A percentile compares a stretch with the other conserved stretches of the same genome.
These are phyloP conservation scores for Spongia lamella DNA, from an alignment of 37 sponge, comb jelly and placozoan species.

Conservation along the genomic window DNA sequence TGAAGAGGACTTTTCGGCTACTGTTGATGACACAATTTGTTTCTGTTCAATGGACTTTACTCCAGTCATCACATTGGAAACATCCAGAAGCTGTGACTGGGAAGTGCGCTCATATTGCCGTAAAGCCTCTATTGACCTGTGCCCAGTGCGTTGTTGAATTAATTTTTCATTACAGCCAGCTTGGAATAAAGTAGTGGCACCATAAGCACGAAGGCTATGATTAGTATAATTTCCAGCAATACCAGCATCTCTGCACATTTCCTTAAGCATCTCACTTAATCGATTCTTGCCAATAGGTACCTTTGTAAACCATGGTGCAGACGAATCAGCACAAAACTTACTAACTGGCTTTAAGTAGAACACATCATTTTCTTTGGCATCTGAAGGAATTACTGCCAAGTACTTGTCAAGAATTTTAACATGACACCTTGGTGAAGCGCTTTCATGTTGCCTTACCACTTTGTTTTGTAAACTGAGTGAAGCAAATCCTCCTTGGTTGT, in stretches of 20 bases:
- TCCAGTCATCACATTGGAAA: no score
- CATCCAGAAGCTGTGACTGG: no score
- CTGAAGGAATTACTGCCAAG: not conserved
- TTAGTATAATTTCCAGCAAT: constrained; percentile 4
- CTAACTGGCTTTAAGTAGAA: constrained; percentile 1
- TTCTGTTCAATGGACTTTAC: no score
- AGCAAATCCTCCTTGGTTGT: constrained; percentile 2
- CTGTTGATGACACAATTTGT: no score
- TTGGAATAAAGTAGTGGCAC: no score
- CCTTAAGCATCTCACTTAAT: not conserved
- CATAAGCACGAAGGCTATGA: constrained; percentile 18
- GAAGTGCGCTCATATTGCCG: constrained; percentile 3
- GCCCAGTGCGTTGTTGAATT: constrained; percentile 5
- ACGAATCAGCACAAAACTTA: not conserved
- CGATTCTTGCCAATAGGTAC: not conserved
- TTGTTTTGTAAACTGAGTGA: not conserved
- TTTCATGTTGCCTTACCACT: not conserved
- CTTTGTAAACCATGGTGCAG: not conserved
- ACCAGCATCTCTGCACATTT: not conserved
- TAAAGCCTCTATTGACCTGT: constrained; percentile 9
- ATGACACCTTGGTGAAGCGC: not conserved
- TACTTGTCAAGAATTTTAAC: not conserved
- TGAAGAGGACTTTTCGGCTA: no score
- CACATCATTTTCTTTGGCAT: constrained; percentile 10
- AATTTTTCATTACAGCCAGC: not conserved